Evolutionary conservation across 2,888 invertebrate species (phyloP), one percentile per base, ranked within the genome.

Genomic region (Odontocerum albicorne): DNA sequence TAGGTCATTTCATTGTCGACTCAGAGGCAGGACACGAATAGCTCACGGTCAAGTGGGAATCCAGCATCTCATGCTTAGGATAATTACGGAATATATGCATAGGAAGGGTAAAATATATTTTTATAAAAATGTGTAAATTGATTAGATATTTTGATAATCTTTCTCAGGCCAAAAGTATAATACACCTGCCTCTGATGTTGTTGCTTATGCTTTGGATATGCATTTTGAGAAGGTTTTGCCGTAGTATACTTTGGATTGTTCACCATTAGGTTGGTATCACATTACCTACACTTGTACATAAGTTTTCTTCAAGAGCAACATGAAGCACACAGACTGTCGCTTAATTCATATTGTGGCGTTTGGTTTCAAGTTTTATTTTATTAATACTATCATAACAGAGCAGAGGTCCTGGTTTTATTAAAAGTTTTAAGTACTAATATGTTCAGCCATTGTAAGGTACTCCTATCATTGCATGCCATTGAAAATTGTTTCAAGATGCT

Each of bases 121-220:
- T n/a, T n/a, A n/a, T n/a, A n/a, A n/a, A n/a, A n/a, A n/a, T n/a
- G n/a, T n/a, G n/a, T n/a, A n/a, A n/a, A n/a, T n/a, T n/a, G 40
- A 52, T 35, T 35, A 46, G 31, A 47, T 46, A 39, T 53, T 57
- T 61, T 61, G 49, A 74, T 53, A 51, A 75, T 75, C 71, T 77
- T 77, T 77, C 75, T 60, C 77, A 78, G 78, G 78, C 78, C 70
- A 68, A 75, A 78, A 77, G 72, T 72, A 72, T 78, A 74, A 76
- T 77, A 72, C 75, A 77, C 77, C 72, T 77, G 72, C 77, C 77
- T 72, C 75, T 77, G 78, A 77, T 77, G 77, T 77, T 77, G 77
- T 77, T 78, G 76, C 73, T 79, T 77, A 78, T 77, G 75, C 78
- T 79, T 79, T 79, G 78, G 78, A 78, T 79, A 72, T 78, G 77